phyloP scores from a whole-genome alignment of 2,888 invertebrate genomes.

The Epinotia nisella region DNA sequence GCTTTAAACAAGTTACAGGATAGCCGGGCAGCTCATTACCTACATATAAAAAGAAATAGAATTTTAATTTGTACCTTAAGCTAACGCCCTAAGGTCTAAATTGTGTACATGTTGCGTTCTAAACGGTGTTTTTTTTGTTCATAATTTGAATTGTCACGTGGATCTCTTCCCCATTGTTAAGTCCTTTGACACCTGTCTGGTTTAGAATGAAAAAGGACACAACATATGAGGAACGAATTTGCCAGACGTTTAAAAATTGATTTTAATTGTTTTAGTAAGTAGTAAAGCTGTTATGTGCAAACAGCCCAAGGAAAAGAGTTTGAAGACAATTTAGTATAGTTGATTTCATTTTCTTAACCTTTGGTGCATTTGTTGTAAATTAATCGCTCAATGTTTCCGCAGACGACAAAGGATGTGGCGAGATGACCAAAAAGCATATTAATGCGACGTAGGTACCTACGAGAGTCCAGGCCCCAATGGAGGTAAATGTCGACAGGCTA shows the following conservation, averaged over 20 bases:
- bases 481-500: neutral
- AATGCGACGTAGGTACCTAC: too few species aligned
- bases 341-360: too few species aligned
- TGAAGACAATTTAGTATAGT: neutral
- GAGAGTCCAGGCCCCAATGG: neutral
- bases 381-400: too few species aligned
- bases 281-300: neutral
- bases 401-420: too few species aligned
- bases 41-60: neutral
- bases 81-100: constrained; percentile 1
- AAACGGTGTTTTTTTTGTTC: constrained; percentile 19
- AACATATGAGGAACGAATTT: neutral
- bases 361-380: too few species aligned
- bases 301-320: neutral
- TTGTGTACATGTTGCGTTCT: neutral
- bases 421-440: too few species aligned
- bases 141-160: constrained; percentile 24
- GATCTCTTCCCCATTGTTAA: constrained; percentile 11
- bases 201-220: constrained; percentile 22
- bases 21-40: constrained; percentile 27
- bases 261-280: neutral
- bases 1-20: too few species aligned
- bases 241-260: constrained; percentile 2
- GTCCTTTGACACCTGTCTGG: constrained; percentile 11
- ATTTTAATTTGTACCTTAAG: constrained; percentile 11